Evolutionary conservation across 1,140 invertebrate genomes (phyloP), one percentile per base, ranked within the genome.

Genomic region (Hylaeus anthracinus): DNA sequence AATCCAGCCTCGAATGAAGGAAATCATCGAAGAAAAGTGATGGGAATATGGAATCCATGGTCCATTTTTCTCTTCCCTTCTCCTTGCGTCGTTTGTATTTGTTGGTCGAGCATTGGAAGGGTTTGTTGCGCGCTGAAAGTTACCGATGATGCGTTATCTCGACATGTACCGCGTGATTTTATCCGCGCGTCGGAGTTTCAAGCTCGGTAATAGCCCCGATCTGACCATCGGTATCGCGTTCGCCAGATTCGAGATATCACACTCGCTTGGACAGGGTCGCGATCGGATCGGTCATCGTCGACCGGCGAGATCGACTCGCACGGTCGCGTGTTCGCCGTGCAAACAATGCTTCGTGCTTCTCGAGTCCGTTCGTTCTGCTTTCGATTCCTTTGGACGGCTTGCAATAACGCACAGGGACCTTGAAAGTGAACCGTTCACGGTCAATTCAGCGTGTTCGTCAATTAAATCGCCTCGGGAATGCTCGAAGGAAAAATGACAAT

Each of bases 221-320:
- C 51, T 64, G 71, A 71, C 48, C 51, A 71, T 39, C 43, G 69
- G 67, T 72, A 41, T 69, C 72, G 55, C 63, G 63, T 65, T 53
- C 53, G 48, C 53, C 55, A 78, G 77, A 86, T 86, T 83, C 81
- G 4, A 79, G 84, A 77, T 81, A 87, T 83, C 63, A 81, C 51
- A 55, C 12, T 79, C 72, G 12, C 53, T 53, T 73, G 76, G 84
- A 86, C 84, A 83, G 55, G 81, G 79, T 83, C 56, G 81, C 81
- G 83, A 86, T 72, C 72, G 71, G 78, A 87, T 87, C 86, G 77
- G 70, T 84, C 81, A 80, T 86, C 81, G 71, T 81, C 26, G 37
- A 64, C 66, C 70, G 14, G 60, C 51, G 71, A 79, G 71, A 77
- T 72, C 72, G 74, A 72, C 55, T 78, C 45, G 45, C 69, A 14